Evolutionary conservation across 2,888 invertebrate species (phyloP).

Genomic region (Drosophila prostipennis): DNA sequence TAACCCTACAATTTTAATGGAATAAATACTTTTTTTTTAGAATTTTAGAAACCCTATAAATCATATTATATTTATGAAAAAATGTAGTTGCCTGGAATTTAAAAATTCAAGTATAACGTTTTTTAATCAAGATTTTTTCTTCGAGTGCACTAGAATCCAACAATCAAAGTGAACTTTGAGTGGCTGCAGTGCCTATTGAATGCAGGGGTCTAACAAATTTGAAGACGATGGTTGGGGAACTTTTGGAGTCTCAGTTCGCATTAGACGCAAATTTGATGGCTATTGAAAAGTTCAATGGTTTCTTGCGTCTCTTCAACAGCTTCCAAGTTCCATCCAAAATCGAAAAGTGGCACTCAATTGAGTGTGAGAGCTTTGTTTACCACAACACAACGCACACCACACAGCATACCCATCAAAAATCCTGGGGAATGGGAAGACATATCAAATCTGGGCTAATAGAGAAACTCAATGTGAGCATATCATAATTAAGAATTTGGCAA

Average conservation of each 20-base stretch:
- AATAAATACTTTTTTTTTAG: no score
- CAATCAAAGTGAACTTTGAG: slow-evolving; percentile 60
- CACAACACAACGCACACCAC: background rate
- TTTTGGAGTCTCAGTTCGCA: slow-evolving; percentile 29
- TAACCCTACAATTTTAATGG: no score
- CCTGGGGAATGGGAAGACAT: slow-evolving; percentile 16
- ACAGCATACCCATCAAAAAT: background rate
- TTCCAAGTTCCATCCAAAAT: slow-evolving; percentile 11
- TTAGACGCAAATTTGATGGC: slow-evolving; percentile 71
- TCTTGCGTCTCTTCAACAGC: slow-evolving; percentile 9
- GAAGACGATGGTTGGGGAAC: slow-evolving; percentile 11
- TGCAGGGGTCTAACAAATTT: slow-evolving; percentile 29
- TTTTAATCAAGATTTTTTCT: background rate
- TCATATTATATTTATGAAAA: no score
- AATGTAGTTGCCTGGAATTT: no score
- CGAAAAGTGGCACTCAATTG: slow-evolving; percentile 40
- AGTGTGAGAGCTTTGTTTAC: slow-evolving; percentile 63
- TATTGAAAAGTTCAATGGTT: slow-evolving; percentile 72
- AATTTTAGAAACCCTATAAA: no score
- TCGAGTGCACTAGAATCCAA: slow-evolving; percentile 5
- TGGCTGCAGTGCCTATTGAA: slow-evolving; percentile 29
- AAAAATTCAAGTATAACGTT: no score
- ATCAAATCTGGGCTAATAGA: slow-evolving; percentile 49
- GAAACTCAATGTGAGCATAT: slow-evolving; percentile 51
- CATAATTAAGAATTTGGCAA: slow-evolving; percentile 66